Base-by-base conservation (phyloP, 2,797 vertebrate species). In the Pantherophis alleghaniensis region DNA sequence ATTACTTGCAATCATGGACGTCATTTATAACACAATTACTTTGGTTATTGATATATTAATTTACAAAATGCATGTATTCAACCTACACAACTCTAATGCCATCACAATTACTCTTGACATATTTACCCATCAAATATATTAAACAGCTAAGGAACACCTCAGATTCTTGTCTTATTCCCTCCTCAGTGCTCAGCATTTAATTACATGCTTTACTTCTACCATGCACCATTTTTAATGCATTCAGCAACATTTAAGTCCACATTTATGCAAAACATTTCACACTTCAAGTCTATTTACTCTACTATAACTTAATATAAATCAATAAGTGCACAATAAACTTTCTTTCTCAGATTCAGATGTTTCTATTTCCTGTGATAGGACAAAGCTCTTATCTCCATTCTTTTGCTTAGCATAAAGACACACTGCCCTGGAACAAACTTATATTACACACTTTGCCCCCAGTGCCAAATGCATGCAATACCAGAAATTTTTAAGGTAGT, bases 401-500 rank as follows among this genome's bases (percentile, higher is more conserved):
- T 42, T 79, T 24, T 79, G 3, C 74, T 79, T 79, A 47, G 20
- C 37, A 47, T 47, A 83, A 47, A 83, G 20, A 22, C 37, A 83
- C 20, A 83, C 20, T 83, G 20, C 10, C 10, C 20, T 47, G 37
- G 18, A 24, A 83, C 37, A 83, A 47, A 47, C 69, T 37, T 37
- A 37, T 7, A 20, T 26, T 42, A 56, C 26, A 74, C 20, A 56
- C 37, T 83, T 47, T 83, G 74, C 42, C 74, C 37, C 42, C 74
- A 83, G 42, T 83, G 37, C 61, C 69, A 74, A 92, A 69, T 86
- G 94, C 53, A 92, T 16, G 6, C 55, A 94, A 4, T 32, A 95
- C 94, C 93, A 94, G 93, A 94, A 92, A 92, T 95, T 92, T 94
- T 96, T 93, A 94, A 94, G 95, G 88, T 95, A 94, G 91, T 94